These are phyloP conservation scores for Theretra japonica DNA, from an alignment of 2,888 invertebrate species.

Conservation along the genomic window DNA sequence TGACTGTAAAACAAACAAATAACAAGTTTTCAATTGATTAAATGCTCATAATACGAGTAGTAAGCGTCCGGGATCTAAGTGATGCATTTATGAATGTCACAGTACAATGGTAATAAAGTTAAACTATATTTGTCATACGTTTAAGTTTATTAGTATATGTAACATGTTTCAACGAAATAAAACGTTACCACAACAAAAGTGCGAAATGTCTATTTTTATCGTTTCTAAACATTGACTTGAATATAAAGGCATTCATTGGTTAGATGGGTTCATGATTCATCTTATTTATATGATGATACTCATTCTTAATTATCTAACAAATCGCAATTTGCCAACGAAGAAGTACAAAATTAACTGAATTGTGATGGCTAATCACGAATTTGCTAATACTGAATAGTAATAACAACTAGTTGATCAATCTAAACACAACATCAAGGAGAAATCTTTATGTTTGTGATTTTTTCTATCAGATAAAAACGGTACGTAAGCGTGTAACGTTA, in stretches of 20 bases:
- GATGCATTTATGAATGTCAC: background rate
- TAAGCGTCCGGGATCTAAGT: background rate
- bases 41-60: background rate
- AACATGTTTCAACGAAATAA: background rate
- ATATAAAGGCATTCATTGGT: background rate
- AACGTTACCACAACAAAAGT: too few species aligned
- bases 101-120: background rate
- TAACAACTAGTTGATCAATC: background rate
- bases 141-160: background rate
- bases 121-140: background rate
- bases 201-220: too few species aligned
- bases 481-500: background rate
- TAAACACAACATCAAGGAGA: background rate
- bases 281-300: background rate
- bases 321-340: background rate
- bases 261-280: background rate
- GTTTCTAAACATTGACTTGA: too few species aligned
- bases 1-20: background rate
- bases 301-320: background rate
- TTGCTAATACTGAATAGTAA: background rate
- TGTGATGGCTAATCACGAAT: background rate
- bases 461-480: background rate
- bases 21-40: background rate
- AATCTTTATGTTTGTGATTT: constrained; percentile 11
- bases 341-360: background rate